Percentiles rank a stretch among this genome's conserved stretches.
Conservation (phyloP, 2,797 vertebrate genomes). For the Botia almorhae region DNA sequence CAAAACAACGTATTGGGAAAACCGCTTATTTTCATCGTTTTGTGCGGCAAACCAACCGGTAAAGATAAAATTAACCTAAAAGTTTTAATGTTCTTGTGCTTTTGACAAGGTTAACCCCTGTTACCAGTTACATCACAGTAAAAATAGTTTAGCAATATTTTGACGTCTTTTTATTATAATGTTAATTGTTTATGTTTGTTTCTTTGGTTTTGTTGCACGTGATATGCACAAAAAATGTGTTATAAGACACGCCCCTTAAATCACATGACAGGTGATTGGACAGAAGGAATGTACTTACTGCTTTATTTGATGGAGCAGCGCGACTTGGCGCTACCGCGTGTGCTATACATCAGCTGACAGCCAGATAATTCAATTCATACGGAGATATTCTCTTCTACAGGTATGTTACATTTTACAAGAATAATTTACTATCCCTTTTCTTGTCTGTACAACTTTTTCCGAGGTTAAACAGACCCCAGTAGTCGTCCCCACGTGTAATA, state of each 20-base stretch:
- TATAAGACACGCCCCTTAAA: slow-evolving; percentile 38
- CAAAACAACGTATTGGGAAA: not conserved
- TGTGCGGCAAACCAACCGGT: too few species aligned
- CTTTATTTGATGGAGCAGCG: slow-evolving; percentile 29
- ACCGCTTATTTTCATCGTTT: not conserved
- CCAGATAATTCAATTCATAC: slow-evolving; percentile 1
- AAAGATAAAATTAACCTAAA: too few species aligned
- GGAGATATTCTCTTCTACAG: not conserved
- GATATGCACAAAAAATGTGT: not conserved
- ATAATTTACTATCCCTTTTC: not conserved
- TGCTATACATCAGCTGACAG: not conserved
- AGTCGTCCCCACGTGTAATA: not conserved
- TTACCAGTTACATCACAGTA: too few species aligned
- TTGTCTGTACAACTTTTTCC: not conserved
- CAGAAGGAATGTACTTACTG: not conserved
- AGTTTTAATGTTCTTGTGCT: not conserved
- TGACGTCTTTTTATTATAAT: not conserved
- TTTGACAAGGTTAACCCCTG: not conserved
- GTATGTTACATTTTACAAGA: not conserved
- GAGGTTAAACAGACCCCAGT: not conserved
- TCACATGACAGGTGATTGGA: slow-evolving; percentile 56
- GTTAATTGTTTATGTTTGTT: not conserved
- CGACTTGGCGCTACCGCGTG: not conserved
- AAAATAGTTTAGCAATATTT: not conserved
- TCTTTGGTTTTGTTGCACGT: not conserved